Conservation (phyloP, 2,888 invertebrate genomes). For the Parnassius orleans region DNA sequence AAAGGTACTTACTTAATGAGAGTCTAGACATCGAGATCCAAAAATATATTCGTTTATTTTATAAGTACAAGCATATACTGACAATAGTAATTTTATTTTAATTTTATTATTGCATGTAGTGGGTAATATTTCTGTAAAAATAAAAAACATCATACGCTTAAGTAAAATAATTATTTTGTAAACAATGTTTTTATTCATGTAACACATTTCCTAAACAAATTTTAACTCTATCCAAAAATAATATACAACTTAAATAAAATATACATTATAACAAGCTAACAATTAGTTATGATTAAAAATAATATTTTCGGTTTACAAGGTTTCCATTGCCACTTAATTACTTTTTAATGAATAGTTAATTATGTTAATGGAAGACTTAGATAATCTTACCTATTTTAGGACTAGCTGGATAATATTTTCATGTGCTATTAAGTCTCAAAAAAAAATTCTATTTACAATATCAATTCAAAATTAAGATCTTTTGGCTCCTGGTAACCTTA, state of each 20-base stretch:
- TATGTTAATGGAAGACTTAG: conserved; percentile 4
- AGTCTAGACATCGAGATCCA: no score
- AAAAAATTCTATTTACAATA: no score
- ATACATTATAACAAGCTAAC: no score
- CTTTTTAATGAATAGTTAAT: not conserved
- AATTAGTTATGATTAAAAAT: no score
- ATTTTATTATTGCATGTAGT: conserved; percentile 14
- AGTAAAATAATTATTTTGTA: conserved; percentile 22
- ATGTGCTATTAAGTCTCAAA: no score
- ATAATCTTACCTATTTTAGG: no score
- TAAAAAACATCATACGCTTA: conserved; percentile 24
- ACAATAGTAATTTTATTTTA: conserved; percentile 19
- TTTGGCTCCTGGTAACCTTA: no score
- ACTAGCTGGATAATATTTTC: no score
- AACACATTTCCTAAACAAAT: not conserved
- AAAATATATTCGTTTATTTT: conserved; percentile 9
- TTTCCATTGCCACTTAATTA: no score
- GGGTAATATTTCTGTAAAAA: not conserved
- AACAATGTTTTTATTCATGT: conserved; percentile 22
- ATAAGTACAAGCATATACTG: conserved; percentile 3
- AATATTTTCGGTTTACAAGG: no score
- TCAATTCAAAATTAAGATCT: no score
- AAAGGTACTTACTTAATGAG: no score
- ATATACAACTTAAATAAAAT: not conserved
- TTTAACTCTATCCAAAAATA: not conserved